These are phyloP conservation scores for Cephus cinctus DNA, from an alignment of 1,140 invertebrate species.

Conservation along the genomic window DNA sequence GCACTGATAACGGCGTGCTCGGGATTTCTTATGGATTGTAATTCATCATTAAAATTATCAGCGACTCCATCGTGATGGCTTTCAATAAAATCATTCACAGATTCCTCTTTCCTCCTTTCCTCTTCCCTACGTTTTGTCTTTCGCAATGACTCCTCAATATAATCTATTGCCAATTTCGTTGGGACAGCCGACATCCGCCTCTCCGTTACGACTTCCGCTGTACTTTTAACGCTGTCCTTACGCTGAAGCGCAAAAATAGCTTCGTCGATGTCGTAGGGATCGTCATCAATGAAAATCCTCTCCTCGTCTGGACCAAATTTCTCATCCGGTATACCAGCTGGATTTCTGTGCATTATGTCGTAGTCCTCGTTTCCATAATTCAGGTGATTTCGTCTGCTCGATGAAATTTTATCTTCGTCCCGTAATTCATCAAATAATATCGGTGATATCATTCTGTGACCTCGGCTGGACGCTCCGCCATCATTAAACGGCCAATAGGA, in stretches of 20 bases:
- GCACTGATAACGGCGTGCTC: no score
- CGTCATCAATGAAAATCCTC: conserved; percentile 51
- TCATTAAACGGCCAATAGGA: conserved; percentile 54
- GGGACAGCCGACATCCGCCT: no score
- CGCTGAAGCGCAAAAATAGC: conserved; percentile 30
- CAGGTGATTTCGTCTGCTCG: neutral
- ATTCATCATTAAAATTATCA: no score
- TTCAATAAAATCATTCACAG: no score
- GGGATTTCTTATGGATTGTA: no score
- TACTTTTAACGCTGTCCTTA: conserved; percentile 12
- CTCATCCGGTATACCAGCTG: conserved; percentile 40
- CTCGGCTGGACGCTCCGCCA: conserved; percentile 17
- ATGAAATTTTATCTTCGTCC: conserved; percentile 4
- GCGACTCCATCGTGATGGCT: no score
- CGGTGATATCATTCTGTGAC: conserved; percentile 30
- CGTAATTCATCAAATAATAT: conserved; percentile 16
- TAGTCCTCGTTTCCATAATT: conserved; percentile 38
- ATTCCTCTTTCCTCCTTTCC: no score
- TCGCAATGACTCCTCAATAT: no score
- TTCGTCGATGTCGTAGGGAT: conserved; percentile 39
- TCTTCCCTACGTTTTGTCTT: no score
- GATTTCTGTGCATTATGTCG: conserved; percentile 24
- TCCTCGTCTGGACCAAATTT: conserved; percentile 49
- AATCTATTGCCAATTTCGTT: no score
- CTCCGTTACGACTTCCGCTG: conserved; percentile 2